phyloP scores from a whole-genome alignment of 2,113 vertebrate species.

The Larimichthys polyactis region DNA sequence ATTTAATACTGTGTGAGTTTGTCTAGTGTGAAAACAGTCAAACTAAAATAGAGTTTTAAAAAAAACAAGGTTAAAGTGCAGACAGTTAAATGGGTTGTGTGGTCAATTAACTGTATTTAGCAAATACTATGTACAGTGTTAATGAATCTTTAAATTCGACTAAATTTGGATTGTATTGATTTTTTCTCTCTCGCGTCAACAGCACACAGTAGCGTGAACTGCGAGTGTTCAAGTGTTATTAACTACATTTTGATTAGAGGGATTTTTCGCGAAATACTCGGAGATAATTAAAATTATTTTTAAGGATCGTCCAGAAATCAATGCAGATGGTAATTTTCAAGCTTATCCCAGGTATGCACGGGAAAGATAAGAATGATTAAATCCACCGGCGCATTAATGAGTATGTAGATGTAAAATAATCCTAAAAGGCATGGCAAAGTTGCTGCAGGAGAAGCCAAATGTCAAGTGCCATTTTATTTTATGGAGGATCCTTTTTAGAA shows the following conservation, averaged over 20 bases:
- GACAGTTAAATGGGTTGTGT: background rate
- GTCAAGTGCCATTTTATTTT: conserved; percentile 81
- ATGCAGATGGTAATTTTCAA: conserved; percentile 81
- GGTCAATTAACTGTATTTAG: conserved; percentile 5
- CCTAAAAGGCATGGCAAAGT: conserved; percentile 78
- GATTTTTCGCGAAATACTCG: conserved; percentile 33
- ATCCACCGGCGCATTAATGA: conserved; percentile 81
- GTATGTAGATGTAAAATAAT: conserved; percentile 80
- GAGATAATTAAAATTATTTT: conserved; percentile 78
- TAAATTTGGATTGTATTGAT: background rate
- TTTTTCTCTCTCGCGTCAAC: background rate
- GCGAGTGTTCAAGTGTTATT: conserved; percentile 16
- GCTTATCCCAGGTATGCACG: conserved; percentile 80
- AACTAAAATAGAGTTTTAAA: background rate
- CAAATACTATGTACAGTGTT: conserved; percentile 7
- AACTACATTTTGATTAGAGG: conserved; percentile 56
- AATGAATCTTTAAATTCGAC: conserved; percentile 13
- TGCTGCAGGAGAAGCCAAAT: conserved; percentile 80
- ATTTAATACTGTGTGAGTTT: background rate
- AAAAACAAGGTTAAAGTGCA: background rate
- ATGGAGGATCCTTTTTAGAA: conserved; percentile 58
- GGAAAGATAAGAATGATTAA: conserved; percentile 81
- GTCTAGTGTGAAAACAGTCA: background rate
- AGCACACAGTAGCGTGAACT: conserved; percentile 14
- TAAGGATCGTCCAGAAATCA: conserved; percentile 78